Base-by-base conservation (phyloP, 2,888 invertebrate species). In the Ophonus ardosiacus region DNA sequence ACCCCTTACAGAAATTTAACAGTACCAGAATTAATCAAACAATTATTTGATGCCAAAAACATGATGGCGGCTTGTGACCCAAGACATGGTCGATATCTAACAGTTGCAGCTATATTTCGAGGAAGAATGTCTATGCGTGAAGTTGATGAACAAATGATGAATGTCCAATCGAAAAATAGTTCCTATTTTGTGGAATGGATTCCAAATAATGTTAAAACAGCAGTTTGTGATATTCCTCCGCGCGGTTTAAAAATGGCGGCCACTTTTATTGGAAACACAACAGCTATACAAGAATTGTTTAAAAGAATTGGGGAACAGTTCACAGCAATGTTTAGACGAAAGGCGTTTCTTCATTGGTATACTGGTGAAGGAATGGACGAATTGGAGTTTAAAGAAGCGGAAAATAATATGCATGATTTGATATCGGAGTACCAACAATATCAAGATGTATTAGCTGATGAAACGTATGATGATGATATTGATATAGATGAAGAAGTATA, bases 51-150 rank as follows among this genome's bases (percentile, higher is more conserved):
- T 88, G 95, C 96, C 0, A 95, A 94, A 90, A 97, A 97, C 92
- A 95, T 97, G 95, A 97, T 97, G 97, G 96, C 96, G 83, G 97
- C 97, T 38, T 97, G 96, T 90, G 97, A 97, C 92, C 97, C 97
- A 5, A 92, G 96, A 76, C 95, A 95, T 90, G 97, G 97, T 18
- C 92, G 96, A 82, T 97, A 97, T 91, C 93, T 97, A 85, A 97
- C 97, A 0, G 96, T 96, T 15, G 96, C 97, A 51, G 95, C 96
- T 88, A 96, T 97, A 89, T 96, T 96, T 91, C 90, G 96, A 90
- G 97, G 97, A 76, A 90, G 93, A 88, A 96, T 94, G 92, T 94
- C 93, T 3, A 94, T 93, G 89, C 93, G 93, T 87, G 93, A 94
- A 89, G 93, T 94, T 10, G 92, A 93, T 86, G 92, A 93, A 86